Conservation (phyloP, 53 echinoderm and acorn worm species). For the Hippasteria phrygiana region DNA sequence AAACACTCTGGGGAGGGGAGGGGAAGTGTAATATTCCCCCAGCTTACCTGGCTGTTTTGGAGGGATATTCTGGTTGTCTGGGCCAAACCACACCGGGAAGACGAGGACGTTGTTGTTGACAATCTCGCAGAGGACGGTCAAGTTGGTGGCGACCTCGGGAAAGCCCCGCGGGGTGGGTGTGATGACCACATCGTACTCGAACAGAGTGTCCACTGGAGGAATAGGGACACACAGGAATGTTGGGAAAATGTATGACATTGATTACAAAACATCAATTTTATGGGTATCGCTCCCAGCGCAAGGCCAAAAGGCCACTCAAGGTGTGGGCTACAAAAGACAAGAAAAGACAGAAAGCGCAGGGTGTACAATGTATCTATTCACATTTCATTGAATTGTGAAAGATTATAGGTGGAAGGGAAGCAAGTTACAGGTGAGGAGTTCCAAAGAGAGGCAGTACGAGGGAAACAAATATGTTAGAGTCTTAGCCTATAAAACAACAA, state of each 20-base stretch:
- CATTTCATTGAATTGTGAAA: too few species aligned
- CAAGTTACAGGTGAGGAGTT: too few species aligned
- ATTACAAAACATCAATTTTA: neutral
- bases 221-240: neutral
- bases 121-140: conserved; percentile 79
- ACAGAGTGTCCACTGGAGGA: conserved; percentile 21
- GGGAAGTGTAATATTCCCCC: neutral
- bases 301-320: too few species aligned
- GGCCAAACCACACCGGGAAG: conserved; percentile 75
- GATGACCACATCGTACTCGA: conserved; percentile 39
- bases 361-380: too few species aligned
- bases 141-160: conserved; percentile 69
- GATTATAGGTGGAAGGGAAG: too few species aligned
- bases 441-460: too few species aligned
- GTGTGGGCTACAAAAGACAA: too few species aligned
- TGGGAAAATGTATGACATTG: neutral
- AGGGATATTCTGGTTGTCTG: conserved; percentile 62
- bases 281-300: too few species aligned
- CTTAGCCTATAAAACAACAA: too few species aligned
- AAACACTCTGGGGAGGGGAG: too few species aligned
- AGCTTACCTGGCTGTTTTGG: conserved; percentile 60
- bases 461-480: too few species aligned
- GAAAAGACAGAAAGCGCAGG: too few species aligned
- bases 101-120: conserved; percentile 30
- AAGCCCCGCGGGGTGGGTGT: conserved; percentile 57